Percentiles rank a stretch among this genome's conserved stretches.
These are phyloP conservation scores for Conger conger DNA, from an alignment of 2,113 vertebrate species.

Conservation along the genomic window DNA sequence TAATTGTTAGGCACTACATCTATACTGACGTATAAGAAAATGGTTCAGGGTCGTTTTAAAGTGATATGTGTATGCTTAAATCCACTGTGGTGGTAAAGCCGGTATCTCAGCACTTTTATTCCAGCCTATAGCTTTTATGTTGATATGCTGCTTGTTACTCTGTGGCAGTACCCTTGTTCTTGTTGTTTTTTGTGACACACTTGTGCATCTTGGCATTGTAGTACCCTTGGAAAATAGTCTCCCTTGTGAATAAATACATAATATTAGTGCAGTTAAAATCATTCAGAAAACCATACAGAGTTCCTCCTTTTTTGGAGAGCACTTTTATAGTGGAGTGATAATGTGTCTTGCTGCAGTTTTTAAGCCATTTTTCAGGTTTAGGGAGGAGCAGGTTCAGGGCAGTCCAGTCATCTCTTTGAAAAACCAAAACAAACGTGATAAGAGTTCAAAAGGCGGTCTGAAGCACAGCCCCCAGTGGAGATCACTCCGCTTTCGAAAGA, in stretches of 20 bases:
- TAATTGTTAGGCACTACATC: neutral
- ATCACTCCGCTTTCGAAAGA: neutral
- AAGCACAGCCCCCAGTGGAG: neutral
- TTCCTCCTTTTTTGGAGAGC: neutral
- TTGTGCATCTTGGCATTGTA: neutral
- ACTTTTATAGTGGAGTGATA: neutral
- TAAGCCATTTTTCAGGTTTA: neutral
- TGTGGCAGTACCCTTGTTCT: neutral
- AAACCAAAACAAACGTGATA: neutral
- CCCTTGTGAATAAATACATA: neutral
- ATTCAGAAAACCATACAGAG: neutral
- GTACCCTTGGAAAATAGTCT: neutral
- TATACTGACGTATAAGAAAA: neutral
- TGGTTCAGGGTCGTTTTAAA: neutral
- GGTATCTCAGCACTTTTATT: neutral
- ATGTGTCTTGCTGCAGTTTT: neutral
- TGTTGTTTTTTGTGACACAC: neutral
- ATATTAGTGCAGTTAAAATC: neutral
- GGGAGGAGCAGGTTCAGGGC: neutral
- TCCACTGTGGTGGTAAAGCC: too few species aligned
- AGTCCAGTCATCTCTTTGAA: neutral
- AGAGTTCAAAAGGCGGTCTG: neutral
- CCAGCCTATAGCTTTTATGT: neutral
- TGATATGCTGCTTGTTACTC: neutral
- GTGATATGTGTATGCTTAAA: neutral